These are phyloP conservation scores for Notodonta dromedarius DNA, from an alignment of 2,888 invertebrate genomes.

Conservation along the genomic window DNA sequence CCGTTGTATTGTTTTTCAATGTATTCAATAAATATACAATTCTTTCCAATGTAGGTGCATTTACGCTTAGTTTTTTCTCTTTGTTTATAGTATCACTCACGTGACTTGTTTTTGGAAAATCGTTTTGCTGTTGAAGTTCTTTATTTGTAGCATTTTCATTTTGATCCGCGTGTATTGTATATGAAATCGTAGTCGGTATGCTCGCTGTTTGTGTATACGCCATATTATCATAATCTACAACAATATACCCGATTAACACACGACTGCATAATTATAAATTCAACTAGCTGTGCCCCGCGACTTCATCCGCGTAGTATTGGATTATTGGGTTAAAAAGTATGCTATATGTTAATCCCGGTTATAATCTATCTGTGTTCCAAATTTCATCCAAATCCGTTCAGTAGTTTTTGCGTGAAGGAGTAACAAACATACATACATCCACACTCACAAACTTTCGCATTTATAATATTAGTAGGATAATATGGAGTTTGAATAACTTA, in stretches of 20 bases:
- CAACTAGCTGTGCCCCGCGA: too few relatives aligned
- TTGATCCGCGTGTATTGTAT: slow-evolving; percentile 7
- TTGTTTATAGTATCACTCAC: slow-evolving; percentile 3
- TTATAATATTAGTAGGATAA: too few relatives aligned
- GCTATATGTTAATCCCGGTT: too few relatives aligned
- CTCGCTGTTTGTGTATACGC: background rate
- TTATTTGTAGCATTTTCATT: slow-evolving; percentile 5
- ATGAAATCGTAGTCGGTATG: background rate
- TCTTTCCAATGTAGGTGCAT: slow-evolving; percentile 38
- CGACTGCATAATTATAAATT: background rate
- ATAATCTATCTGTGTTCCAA: too few relatives aligned
- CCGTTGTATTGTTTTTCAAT: slow-evolving; percentile 11
- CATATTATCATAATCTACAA: background rate
- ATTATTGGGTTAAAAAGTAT: too few relatives aligned
- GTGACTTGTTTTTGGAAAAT: slow-evolving; percentile 1
- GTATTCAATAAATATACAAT: slow-evolving; percentile 43
- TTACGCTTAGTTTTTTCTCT: slow-evolving; percentile 15
- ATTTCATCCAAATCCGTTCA: too few relatives aligned
- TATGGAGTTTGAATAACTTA: slow-evolving; percentile 9
- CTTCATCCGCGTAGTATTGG: too few relatives aligned
- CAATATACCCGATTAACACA: background rate
- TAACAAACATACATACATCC: too few relatives aligned
- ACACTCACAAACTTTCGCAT: too few relatives aligned
- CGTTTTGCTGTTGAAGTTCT: background rate
- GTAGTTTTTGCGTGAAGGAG: too few relatives aligned